Base-by-base conservation (phyloP, 64 coral and sea anemone species). In the Stichodactyla mertensii region DNA sequence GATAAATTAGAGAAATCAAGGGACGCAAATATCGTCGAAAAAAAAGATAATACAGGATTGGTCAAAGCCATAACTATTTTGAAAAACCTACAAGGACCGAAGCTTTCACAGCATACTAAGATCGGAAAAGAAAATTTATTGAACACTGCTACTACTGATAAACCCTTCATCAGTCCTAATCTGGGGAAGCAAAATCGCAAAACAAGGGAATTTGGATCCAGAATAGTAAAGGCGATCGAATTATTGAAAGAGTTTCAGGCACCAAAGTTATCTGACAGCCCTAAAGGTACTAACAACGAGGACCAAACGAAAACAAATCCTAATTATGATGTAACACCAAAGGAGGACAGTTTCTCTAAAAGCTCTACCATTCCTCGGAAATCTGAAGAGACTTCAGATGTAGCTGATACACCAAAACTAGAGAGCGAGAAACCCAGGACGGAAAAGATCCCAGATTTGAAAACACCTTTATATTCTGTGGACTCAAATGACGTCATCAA, bases 41-140 rank as follows among this genome's bases (percentile, higher is more conserved):
- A 69, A 10, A 26, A 74, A 5, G 27, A 31, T 11, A 57, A 53
- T 22, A 12, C 45, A 20, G 80, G 36, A 55, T 20, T 82, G 7
- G 6, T 36, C 12, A 64, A 85, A 85, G 83, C 83, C 14, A 61
- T 85, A 28, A 55, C 13, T 58, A 85, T 85, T 64, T 36, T 85
- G 53, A 85, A 61, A 85, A 64, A 85, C 16, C 57, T 85, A n/a
- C 20, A 85, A 45, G 57, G 27, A 27, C 53, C 53, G 55, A 57
- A 81, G 14, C 52, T 54, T 20, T 20, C 51, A 54, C 10, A 81
- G 2, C 78, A 45, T 53, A 74, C 22, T 9, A 74, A 74, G 27
- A 74, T 74, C 10, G 16, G n/a, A 74, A 74, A 71, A 7, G 20
- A 74, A 13, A 9, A 31, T 74, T n/a, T 13, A 9, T 10, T 27